Base-by-base conservation (phyloP, 2,888 invertebrate species). In the Chrysopilus asiliformis region DNA sequence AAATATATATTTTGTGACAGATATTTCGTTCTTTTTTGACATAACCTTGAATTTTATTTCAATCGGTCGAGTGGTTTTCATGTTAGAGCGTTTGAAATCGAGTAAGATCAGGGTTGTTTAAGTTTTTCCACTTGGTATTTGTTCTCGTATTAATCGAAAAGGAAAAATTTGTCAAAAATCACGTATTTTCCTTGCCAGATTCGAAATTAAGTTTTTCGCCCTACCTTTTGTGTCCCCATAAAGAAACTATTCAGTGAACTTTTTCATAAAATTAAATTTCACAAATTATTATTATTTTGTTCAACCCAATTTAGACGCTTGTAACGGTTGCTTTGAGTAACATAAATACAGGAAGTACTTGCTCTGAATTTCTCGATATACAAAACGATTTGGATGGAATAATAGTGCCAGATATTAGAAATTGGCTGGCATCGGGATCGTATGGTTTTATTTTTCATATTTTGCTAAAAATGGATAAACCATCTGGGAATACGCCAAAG, bases 381-480 rank as follows among this genome's bases (percentile, higher is more conserved):
- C 64, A 65, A 47, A 59, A 49, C 42, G 53, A 52, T 22, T 51
- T 52, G 45, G 68, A 68, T 48, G 71, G 71, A 16, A 68, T 74
- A 32, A 51, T 56, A n/a, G 62, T 72, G 27, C 67, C 71, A 2
- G 66, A 67, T 28, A 66, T 72, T 22, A 61, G 64, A 34, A 68
- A 67, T 50, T 74, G 72, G 72, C 66, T 68, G 5, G 68, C 71
- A 39, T 65, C 67, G 10, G 63, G 66, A 1, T 55, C 64, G 2
- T 67, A 64, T 49, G 71, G 72, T n/a, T 72, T 74, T 49, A 65
- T 68, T 18, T 71, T 74, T 47, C 72, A 72, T 48, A 61, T 67
- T 19, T 68, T 74, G 59, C 45, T 74, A 7, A 65, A 70, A 32
- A 54, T 75, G 13, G 67, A 68, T 47, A 53, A 52, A 19, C 45